Percentiles rank a stretch among this genome's conserved stretches.
These are phyloP conservation scores for Bostrychus sinensis DNA, from an alignment of 2,113 vertebrate genomes.

Conservation along the genomic window DNA sequence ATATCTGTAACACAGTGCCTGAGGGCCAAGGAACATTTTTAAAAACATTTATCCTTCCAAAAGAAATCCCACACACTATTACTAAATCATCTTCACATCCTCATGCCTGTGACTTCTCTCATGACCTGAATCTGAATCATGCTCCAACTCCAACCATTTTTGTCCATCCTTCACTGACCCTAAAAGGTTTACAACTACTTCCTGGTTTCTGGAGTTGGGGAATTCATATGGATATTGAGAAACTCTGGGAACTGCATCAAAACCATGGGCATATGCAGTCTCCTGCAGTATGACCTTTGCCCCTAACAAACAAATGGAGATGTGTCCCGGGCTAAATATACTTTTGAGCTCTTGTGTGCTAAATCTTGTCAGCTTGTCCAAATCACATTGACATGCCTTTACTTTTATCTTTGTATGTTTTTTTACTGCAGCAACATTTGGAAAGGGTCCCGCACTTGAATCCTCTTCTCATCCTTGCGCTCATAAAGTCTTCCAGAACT, in stretches of 20 bases:
- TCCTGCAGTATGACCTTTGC: conserved; percentile 33
- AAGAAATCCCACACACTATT: conserved; percentile 9
- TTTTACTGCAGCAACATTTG: conserved; percentile 29
- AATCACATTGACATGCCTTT: conserved; percentile 21
- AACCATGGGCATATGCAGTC: conserved; percentile 36
- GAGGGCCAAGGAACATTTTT: conserved; percentile 11
- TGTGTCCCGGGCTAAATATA: conserved; percentile 6
- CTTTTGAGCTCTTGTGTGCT: conserved; percentile 12
- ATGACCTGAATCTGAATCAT: conserved; percentile 50
- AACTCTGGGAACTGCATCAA: conserved; percentile 45
- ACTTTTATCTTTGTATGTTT: conserved; percentile 16
- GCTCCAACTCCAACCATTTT: conserved; percentile 25
- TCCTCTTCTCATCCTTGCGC: conserved; percentile 38
- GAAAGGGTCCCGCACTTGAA: conserved; percentile 37
- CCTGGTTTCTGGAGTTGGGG: conserved; percentile 29
- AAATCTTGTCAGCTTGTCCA: conserved; percentile 7
- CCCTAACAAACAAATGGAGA: conserved; percentile 9
- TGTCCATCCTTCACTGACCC: conserved; percentile 46
- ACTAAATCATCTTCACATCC: conserved; percentile 25
- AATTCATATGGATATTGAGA: conserved; percentile 30
- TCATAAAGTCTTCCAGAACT: conserved; percentile 24
- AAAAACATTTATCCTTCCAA: conserved; percentile 21
- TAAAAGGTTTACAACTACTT: conserved; percentile 44
- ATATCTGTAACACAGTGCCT: background rate
- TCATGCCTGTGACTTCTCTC: conserved; percentile 60